These are phyloP conservation scores for Leptoteleia sp. DNA, from an alignment of 1,140 invertebrate genomes.

Conservation along the genomic window DNA sequence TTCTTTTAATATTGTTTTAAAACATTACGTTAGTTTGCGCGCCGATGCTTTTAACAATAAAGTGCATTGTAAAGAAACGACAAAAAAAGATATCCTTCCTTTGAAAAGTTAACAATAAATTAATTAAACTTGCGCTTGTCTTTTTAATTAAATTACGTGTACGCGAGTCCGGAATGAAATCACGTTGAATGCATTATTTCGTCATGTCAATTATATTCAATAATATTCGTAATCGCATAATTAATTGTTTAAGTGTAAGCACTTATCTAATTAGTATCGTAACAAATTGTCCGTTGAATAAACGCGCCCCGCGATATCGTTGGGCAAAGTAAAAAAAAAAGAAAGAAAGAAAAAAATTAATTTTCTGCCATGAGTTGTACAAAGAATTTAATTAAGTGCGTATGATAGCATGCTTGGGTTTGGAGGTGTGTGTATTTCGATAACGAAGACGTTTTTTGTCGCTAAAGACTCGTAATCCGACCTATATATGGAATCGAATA, in stretches of 20 bases:
- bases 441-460: slow-evolving; percentile 46
- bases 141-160: too few species aligned
- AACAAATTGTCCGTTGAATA: slow-evolving; percentile 7
- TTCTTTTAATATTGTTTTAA: too few species aligned
- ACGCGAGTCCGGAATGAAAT: too few species aligned
- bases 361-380: slow-evolving; percentile 20
- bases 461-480: slow-evolving; percentile 51
- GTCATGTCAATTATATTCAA: not conserved
- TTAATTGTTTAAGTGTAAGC: not conserved
- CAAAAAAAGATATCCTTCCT: too few species aligned
- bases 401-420: slow-evolving; percentile 18
- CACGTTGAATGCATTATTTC: too few species aligned
- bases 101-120: too few species aligned
- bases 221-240: slow-evolving; percentile 1
- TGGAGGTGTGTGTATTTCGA: slow-evolving; percentile 35
- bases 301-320: slow-evolving; percentile 8
- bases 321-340: too few species aligned
- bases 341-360: too few species aligned
- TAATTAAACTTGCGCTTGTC: too few species aligned
- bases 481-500: slow-evolving; percentile 58
- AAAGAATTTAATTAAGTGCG: slow-evolving; percentile 38
- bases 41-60: too few species aligned
- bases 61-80: too few species aligned
- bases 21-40: too few species aligned
- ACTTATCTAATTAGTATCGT: slow-evolving; percentile 11